Conservation (phyloP, 2,888 invertebrate species). For the Phrixothrix hirtus region DNA sequence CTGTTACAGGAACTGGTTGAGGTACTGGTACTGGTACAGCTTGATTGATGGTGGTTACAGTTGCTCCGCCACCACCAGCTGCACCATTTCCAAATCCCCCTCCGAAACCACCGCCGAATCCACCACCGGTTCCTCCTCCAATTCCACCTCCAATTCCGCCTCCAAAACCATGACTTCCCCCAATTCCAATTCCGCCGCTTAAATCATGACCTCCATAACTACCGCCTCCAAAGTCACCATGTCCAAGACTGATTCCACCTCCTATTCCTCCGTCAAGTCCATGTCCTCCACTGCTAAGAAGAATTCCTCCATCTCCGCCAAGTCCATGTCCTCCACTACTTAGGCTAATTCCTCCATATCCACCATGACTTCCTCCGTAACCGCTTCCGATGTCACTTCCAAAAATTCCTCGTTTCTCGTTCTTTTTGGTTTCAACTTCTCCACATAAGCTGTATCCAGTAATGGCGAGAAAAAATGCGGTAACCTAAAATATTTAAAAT, state of each 20-base stretch:
- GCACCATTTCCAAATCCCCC: too few species aligned
- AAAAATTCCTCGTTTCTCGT: conserved; percentile 33
- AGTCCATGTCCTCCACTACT: not conserved
- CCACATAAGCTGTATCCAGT: conserved; percentile 20
- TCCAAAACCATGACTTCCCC: conserved; percentile 22
- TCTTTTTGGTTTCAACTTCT: conserved; percentile 30
- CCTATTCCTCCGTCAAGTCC: conserved; percentile 24
- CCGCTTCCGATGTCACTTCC: conserved; percentile 25
- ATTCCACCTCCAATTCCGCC: conserved; percentile 9
- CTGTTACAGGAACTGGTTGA: conserved; percentile 53
- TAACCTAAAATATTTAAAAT: conserved; percentile 15
- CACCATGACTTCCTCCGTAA: conserved; percentile 28
- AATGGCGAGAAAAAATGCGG: conserved; percentile 20
- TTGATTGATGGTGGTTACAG: conserved; percentile 48
- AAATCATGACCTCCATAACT: conserved; percentile 26
- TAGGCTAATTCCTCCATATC: conserved; percentile 23
- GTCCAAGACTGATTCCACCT: conserved; percentile 8
- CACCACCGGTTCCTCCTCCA: conserved; percentile 26
- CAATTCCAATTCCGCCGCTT: conserved; percentile 18
- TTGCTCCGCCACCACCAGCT: conserved; percentile 32
- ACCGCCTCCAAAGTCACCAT: conserved; percentile 12
- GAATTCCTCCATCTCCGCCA: conserved; percentile 17
- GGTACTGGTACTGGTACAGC: conserved; percentile 52
- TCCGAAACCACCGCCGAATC: too few species aligned
- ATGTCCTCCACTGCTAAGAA: conserved; percentile 27